A percentile compares a stretch with the other conserved stretches of the same genome.
These are phyloP conservation scores for Hipparchia sbordonii DNA, from an alignment of 2,888 invertebrate species.

Conservation along the genomic window DNA sequence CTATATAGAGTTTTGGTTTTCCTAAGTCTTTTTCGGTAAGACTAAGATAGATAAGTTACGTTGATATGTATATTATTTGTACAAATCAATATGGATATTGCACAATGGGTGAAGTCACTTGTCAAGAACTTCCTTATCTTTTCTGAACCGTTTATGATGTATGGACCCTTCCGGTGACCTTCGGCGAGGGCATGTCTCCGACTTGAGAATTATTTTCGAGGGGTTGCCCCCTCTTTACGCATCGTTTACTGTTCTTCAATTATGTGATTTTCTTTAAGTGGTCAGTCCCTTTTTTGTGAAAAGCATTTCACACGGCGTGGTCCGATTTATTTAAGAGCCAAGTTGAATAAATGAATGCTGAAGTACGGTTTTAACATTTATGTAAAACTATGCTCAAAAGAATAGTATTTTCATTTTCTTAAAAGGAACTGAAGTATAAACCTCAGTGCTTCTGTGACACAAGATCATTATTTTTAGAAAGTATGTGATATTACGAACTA, in stretches of 20 bases:
- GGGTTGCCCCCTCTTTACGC: slow-evolving; percentile 73
- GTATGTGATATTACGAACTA: neutral
- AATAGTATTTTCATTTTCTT: slow-evolving; percentile 19
- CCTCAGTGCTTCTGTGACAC: slow-evolving; percentile 9
- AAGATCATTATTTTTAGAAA: neutral
- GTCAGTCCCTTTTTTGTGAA: slow-evolving; percentile 66
- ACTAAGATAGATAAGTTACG: neutral
- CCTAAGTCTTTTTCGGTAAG: too few relatives aligned
- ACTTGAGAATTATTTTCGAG: slow-evolving; percentile 58
- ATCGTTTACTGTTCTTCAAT: slow-evolving; percentile 81
- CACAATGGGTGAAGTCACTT: slow-evolving; percentile 40
- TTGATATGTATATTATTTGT: slow-evolving; percentile 24
- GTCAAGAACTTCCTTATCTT: slow-evolving; percentile 54
- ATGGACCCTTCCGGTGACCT: slow-evolving; percentile 66
- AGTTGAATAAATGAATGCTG: slow-evolving; percentile 22
- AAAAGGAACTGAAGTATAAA: slow-evolving; percentile 14
- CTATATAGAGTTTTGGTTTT: too few relatives aligned
- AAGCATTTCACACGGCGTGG: slow-evolving; percentile 35
- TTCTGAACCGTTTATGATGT: slow-evolving; percentile 67
- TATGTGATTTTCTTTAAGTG: slow-evolving; percentile 81
- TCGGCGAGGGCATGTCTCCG: slow-evolving; percentile 64
- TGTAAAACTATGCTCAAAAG: slow-evolving; percentile 18
- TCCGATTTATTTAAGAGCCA: slow-evolving; percentile 32
- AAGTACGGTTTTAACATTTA: slow-evolving; percentile 22
- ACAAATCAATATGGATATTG: slow-evolving; percentile 29